These are phyloP conservation scores for Rhagophthalmus giganteus DNA, from an alignment of 2,888 invertebrate genomes.

Conservation along the genomic window DNA sequence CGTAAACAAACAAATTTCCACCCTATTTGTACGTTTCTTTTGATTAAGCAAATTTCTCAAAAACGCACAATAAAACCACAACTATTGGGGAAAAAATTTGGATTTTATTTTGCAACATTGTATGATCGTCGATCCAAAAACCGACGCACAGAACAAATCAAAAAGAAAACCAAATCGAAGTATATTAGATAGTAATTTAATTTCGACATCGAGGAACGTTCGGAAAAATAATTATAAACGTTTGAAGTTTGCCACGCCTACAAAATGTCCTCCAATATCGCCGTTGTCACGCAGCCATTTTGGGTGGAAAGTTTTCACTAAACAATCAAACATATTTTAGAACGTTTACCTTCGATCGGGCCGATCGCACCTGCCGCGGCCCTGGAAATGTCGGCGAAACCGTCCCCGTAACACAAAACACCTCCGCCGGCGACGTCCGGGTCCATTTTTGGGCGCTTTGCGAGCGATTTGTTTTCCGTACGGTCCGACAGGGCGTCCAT, in stretches of 20 bases:
- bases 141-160: too few relatives aligned
- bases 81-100: neutral
- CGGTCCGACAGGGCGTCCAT: slow-evolving; percentile 56
- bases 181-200: too few relatives aligned
- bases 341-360: slow-evolving; percentile 55
- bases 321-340: slow-evolving; percentile 55
- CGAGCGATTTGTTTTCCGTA: slow-evolving; percentile 54
- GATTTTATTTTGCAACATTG: neutral
- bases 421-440: slow-evolving; percentile 46
- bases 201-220: too few relatives aligned
- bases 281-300: slow-evolving; percentile 54
- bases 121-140: too few relatives aligned
- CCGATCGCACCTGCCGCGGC: slow-evolving; percentile 48
- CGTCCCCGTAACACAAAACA: slow-evolving; percentile 50
- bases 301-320: slow-evolving; percentile 50
- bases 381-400: slow-evolving; percentile 50
- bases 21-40: too few relatives aligned
- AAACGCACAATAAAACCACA: slow-evolving; percentile 2
- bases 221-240: too few relatives aligned
- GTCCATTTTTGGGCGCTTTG: slow-evolving; percentile 54
- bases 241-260: slow-evolving; percentile 55
- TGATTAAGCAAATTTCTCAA: neutral
- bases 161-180: neutral
- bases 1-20: too few relatives aligned
- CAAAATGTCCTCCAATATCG: slow-evolving; percentile 53